phyloP scores from a whole-genome alignment of 1,140 invertebrate species.

The Geopemphigus sp. region DNA sequence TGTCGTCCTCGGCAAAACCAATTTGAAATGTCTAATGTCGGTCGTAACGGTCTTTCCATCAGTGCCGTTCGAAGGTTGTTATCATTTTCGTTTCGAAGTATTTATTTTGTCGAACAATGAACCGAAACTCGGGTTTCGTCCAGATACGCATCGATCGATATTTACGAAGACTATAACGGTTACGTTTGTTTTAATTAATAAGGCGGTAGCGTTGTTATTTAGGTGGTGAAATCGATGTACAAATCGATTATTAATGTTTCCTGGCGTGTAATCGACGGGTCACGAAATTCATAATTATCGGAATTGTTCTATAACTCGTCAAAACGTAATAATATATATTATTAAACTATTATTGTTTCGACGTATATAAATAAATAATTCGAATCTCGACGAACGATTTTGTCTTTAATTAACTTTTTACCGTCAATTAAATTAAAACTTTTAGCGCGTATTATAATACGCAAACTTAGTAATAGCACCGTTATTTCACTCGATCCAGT shows the following conservation, averaged over 20 bases:
- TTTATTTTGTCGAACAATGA: not conserved
- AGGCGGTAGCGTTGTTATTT: not conserved
- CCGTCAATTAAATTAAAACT: not conserved
- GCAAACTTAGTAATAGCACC: constrained; percentile 30
- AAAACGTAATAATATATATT: too few species aligned
- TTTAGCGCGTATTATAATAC: not conserved
- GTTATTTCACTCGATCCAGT: constrained; percentile 15
- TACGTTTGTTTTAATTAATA: too few species aligned
- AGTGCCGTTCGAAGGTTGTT: not conserved
- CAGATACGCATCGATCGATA: too few species aligned
- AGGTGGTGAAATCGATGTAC: too few species aligned
- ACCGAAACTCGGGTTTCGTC: not conserved
- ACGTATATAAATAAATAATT: too few species aligned
- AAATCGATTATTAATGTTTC: not conserved
- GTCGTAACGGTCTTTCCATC: not conserved
- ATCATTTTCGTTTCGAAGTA: not conserved
- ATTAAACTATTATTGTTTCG: too few species aligned
- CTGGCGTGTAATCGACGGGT: too few species aligned
- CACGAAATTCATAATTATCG: too few species aligned
- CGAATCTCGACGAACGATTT: not conserved
- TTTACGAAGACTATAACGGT: too few species aligned
- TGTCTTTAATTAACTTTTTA: not conserved
- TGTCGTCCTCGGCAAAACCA: not conserved
- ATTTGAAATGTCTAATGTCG: not conserved
- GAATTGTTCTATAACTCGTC: too few species aligned